Percentiles rank a stretch among this genome's conserved stretches.
Evolutionary conservation across 2,797 vertebrate species (phyloP).

Genomic region (Buceros bicornis): DNA sequence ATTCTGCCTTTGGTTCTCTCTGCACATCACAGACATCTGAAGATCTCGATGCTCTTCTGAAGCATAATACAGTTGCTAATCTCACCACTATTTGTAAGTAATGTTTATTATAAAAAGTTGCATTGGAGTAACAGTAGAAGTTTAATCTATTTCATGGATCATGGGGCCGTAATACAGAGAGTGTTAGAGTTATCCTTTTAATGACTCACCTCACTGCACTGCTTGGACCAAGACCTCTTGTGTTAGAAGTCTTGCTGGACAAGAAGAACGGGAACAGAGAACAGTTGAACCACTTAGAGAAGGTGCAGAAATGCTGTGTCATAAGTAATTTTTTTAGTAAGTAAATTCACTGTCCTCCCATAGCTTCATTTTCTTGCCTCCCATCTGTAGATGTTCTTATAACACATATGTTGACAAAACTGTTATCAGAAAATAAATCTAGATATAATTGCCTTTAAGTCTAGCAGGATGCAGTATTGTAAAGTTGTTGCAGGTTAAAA

Average conservation of each 20-base stretch:
- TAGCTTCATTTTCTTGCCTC: background rate
- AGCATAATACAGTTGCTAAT: background rate
- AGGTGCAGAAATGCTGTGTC: background rate
- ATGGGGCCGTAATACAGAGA: background rate
- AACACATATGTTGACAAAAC: background rate
- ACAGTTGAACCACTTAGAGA: background rate
- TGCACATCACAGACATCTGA: background rate
- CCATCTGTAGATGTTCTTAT: background rate
- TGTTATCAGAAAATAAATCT: background rate
- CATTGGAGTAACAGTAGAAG: background rate
- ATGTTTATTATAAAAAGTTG: background rate
- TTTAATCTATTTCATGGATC: background rate
- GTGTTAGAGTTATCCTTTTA: background rate
- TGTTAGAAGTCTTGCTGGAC: background rate
- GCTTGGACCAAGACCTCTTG: background rate
- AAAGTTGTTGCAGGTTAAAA: background rate
- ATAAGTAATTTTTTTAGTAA: background rate
- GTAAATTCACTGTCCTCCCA: background rate
- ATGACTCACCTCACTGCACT: accelerated
- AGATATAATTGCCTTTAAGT: background rate
- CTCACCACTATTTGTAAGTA: background rate
- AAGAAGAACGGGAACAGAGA: background rate
- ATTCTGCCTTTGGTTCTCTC: background rate
- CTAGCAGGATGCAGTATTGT: background rate
- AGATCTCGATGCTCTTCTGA: background rate